These are phyloP conservation scores for Andrena bicolor DNA, from an alignment of 2,888 invertebrate genomes.

Conservation along the genomic window DNA sequence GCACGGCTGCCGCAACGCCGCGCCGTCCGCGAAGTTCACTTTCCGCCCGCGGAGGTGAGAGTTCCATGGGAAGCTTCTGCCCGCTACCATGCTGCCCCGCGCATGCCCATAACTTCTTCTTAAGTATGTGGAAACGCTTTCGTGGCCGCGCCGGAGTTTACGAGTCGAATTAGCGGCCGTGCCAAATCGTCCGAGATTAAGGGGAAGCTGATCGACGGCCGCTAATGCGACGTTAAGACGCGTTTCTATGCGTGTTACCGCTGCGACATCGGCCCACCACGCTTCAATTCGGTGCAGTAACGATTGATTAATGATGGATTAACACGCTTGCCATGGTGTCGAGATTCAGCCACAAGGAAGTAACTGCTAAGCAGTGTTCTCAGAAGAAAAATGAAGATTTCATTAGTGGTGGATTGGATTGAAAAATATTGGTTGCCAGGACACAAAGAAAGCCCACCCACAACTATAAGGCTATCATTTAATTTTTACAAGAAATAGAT, in stretches of 20 bases:
- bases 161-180: slow-evolving; percentile 41
- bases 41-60: slow-evolving; percentile 84
- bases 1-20: slow-evolving; percentile 45
- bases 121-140: slow-evolving; percentile 68
- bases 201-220: slow-evolving; percentile 30
- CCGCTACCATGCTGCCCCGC: slow-evolving; percentile 75
- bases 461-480: too few relatives aligned
- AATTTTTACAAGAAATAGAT: too few relatives aligned
- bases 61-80: slow-evolving; percentile 84
- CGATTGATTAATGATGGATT: slow-evolving; percentile 9
- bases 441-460: too few relatives aligned
- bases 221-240: slow-evolving; percentile 42
- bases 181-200: slow-evolving; percentile 45
- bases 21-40: slow-evolving; percentile 78
- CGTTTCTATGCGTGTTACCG: not conserved
- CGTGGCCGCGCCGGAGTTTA: slow-evolving; percentile 32
- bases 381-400: too few relatives aligned
- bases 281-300: not conserved
- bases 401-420: too few relatives aligned
- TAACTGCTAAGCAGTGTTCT: too few relatives aligned
- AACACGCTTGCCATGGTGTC: too few relatives aligned
- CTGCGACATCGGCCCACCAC: not conserved
- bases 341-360: too few relatives aligned
- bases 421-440: too few relatives aligned
- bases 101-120: slow-evolving; percentile 75